phyloP scores from a whole-genome alignment of 2,888 invertebrate species.

The Gasteruption jaculator region DNA sequence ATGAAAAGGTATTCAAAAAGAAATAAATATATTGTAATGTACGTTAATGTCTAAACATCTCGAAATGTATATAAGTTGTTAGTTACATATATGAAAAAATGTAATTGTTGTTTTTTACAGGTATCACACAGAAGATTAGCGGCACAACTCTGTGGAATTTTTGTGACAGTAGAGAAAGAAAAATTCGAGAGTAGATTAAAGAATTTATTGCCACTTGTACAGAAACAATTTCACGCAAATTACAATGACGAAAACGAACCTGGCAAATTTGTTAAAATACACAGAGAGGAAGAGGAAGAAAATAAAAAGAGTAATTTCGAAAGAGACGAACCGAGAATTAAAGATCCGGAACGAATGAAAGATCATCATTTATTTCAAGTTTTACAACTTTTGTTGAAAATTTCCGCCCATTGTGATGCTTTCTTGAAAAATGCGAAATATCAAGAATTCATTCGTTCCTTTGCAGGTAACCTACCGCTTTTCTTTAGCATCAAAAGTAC shows the following conservation, averaged over 20 bases:
- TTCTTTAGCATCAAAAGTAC: no score
- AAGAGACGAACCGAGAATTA: conserved; percentile 39
- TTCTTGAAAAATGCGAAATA: conserved; percentile 57
- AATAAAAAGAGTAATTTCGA: conserved; percentile 9
- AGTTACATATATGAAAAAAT: not conserved
- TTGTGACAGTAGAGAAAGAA: conserved; percentile 71
- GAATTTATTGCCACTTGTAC: conserved; percentile 59
- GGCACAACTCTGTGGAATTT: conserved; percentile 74
- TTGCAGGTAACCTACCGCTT: conserved; percentile 37
- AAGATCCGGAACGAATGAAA: conserved; percentile 60
- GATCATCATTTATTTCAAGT: conserved; percentile 76
- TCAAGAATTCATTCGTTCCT: conserved; percentile 52
- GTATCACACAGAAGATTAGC: conserved; percentile 69
- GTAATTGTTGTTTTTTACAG: conserved; percentile 42
- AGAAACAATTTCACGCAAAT: conserved; percentile 45
- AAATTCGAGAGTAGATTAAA: conserved; percentile 65
- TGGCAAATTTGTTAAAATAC: conserved; percentile 41
- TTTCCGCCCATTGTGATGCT: conserved; percentile 61
- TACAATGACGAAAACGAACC: conserved; percentile 33
- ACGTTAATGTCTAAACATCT: conserved; percentile 11
- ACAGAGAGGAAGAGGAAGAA: conserved; percentile 14
- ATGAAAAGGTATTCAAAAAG: conserved; percentile 63
- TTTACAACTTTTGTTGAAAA: conserved; percentile 66
- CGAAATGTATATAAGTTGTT: not conserved
- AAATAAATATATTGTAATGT: no score